Evolutionary conservation across 2,113 vertebrate species (phyloP), one percentile per base, ranked within the genome.

Genomic region (Rallus limicola): DNA sequence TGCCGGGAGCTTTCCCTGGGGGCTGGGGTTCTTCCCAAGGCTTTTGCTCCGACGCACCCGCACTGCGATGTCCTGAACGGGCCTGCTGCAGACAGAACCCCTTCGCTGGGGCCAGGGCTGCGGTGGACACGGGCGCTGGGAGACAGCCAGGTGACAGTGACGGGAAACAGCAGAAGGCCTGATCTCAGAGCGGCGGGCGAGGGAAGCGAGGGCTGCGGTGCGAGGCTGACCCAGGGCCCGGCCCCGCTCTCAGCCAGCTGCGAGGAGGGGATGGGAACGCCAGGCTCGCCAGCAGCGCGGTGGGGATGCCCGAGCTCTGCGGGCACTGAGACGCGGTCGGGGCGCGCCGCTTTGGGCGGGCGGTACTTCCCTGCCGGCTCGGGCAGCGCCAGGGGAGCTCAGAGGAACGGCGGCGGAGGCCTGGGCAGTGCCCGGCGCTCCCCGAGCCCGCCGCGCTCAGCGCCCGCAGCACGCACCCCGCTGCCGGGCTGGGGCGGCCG

Each of bases 1-100:
- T 9, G 7, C 13, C 0, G 1, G 15, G 50, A 24, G 50, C 20
- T 2, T 7, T 5, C 9, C 42, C 9, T 1, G 16, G 33, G 15
- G 12, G 23, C 24, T 2, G 44, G 23, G 67, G 25, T 11, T 7
- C 82, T 28, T 10, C 4, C 50, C n/a, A 25, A 1, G 16, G 25
- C 13, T 16, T 19, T 11, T 12, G 2, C 18, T 36, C 31, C 7
- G 25, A 25, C 5, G 50, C 17, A 10, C 18, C 19, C 26, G 2
- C 13, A 6, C 29, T 2, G 13, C 16, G 16, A 44, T 44, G 42
- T 44, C 42, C 42, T 17, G 42, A 44, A 17, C 16, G 42, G 16
- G 6, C 42, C 42, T 44, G 42, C 42, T 34, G 46, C 3, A 0
- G 11, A 18, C 29, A 28, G 14, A n/a, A 23, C 29, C 2, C 31